Base-by-base conservation (phyloP, 2,797 vertebrate genomes). In the Anguilla obscura region DNA sequence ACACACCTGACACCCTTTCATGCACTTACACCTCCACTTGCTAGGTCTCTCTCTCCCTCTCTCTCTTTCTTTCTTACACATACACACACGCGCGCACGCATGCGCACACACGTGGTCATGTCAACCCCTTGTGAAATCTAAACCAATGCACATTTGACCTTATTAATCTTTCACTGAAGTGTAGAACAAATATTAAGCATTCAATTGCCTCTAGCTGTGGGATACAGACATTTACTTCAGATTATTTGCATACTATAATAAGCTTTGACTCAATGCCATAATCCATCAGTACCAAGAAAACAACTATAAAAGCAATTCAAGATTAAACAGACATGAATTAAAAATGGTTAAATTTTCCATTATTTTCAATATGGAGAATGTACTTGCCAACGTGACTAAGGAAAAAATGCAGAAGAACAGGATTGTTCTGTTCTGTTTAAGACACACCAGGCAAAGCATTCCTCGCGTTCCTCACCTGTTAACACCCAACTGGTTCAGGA, bases 141-240 rank as follows among this genome's bases (percentile, higher is more conserved):
- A 83, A 87, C 87, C 84, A 88, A 1, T 12, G 30, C 18, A 71
- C 45, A 66, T 63, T 45, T 71, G 16, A 60, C 82, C 63, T 27
- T 24, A 36, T 86, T 40, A 83, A 58, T 27, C 24, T 45, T 80
- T 14, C 36, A 87, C 33, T 88, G 84, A 33, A 56, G 83, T 7
- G 24, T 0, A 36, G 58, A 86, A 60, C 87, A 87, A 86, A 84
- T 66, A 85, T 87, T 86, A 80, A 24, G 80, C 63, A 85, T 18
- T 58, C 6, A 87, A 12, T 8, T 18, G 7, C 16, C 88, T 9
- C 90, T 87, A n/a, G 87, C 76, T 85, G 71, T 84, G 60, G 50
- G 40, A 21, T 45, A 48, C 14, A 21, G 48, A 80, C 7, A 4
- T 80, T 80, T 36, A 80, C 76, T 1, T 40, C 74, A 48, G 40